Evolutionary conservation across 2,888 invertebrate genomes (phyloP), one percentile per base, ranked within the genome.

Genomic region (Lithophane leautieri): DNA sequence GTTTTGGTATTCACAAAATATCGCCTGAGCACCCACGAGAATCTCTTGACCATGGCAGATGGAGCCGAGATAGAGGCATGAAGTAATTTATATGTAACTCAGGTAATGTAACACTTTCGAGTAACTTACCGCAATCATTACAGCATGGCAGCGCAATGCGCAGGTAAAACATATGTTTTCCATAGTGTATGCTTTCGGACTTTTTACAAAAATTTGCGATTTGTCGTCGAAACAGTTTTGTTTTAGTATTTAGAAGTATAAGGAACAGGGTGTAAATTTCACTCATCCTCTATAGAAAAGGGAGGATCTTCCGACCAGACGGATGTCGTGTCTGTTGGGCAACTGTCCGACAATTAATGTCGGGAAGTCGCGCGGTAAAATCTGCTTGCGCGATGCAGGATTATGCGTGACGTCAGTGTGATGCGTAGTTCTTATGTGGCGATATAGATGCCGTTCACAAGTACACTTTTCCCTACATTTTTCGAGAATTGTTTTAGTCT

Each of bases 61-160:
- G 67, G 56, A 65, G 56, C 58, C 62, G 82, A 86, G 85, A 82
- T 86, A 86, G 73, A 77, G 76, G 47, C 61, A 70, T 74, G 76
- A 72, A 60, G 74, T 73, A 67, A 54, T 83, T 70, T 56, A 34
- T 60, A 79, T 81, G 84, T 73, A 62, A 62, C 58, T 83, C 84
- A 69, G 70, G 80, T 74, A 82, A 62, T 70, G 81, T 82, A 84
- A 82, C 80, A 83, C 70, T 70, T 83, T 79, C 67, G 19, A 58
- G 44, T 16, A n/a, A 60, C n/a, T 34, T 83, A 69, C 52, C 44
- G 79, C 54, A 79, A 79, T 61, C 54, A 61, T 69, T 78, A 68
- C 79, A 79, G 65, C 83, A 83, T 50, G 70, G 40, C 11, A 66
- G 7, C 3, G 22, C 11, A 40, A 14, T 40, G 42, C 16, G 14